Conservation (phyloP, 1,140 invertebrate genomes). For the Tetranychus cinnabarinus region DNA sequence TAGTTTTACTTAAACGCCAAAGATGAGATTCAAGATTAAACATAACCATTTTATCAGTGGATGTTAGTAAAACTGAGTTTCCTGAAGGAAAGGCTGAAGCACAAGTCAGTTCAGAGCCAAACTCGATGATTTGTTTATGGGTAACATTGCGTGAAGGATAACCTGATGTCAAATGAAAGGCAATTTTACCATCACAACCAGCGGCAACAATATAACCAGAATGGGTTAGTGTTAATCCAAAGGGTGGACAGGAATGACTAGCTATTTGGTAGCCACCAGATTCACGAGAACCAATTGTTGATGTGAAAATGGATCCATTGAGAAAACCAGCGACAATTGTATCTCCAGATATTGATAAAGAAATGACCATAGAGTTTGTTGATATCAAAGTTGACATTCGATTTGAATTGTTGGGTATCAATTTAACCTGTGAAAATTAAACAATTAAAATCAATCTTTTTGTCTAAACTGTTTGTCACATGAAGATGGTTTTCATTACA, state of each 20-base stretch:
- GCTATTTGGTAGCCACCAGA: not conserved
- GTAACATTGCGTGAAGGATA: not conserved
- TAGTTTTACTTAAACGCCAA: not conserved
- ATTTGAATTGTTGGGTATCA: slow-evolving; percentile 7
- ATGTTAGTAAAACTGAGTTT: not conserved
- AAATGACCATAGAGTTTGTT: slow-evolving; percentile 3
- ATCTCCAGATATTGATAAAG: not conserved
- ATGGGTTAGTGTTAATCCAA: slow-evolving; percentile 54
- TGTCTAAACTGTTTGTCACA: too few species aligned
- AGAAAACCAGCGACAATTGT: slow-evolving; percentile 1
- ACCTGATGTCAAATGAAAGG: not conserved
- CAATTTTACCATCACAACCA: slow-evolving; percentile 57
- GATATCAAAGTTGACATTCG: slow-evolving; percentile 3
- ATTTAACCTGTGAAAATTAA: not conserved
- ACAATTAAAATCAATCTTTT: too few species aligned
- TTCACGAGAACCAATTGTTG: not conserved
- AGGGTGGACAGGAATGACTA: slow-evolving; percentile 41
- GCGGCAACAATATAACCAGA: slow-evolving; percentile 45
- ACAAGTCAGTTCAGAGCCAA: slow-evolving; percentile 1
- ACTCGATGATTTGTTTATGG: slow-evolving; percentile 6
- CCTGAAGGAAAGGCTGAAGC: slow-evolving; percentile 2
- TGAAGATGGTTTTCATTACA: slow-evolving; percentile 15
- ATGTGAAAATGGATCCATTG: slow-evolving; percentile 1
- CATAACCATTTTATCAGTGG: not conserved
- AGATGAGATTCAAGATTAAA: slow-evolving; percentile 3